Conservation (phyloP, 2,113 vertebrate genomes). For the Loxodonta africana region DNA sequence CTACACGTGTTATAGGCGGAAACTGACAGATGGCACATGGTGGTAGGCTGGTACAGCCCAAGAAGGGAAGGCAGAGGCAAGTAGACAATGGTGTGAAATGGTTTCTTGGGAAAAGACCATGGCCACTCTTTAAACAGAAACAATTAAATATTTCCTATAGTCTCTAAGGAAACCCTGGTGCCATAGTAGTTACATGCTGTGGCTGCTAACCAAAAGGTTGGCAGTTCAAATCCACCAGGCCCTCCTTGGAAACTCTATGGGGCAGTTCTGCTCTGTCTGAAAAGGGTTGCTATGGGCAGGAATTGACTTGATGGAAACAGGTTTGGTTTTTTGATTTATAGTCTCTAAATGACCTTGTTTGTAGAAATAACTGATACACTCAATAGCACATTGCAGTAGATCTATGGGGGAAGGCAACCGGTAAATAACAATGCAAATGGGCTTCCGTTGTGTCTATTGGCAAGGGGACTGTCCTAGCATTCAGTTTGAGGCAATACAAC, state of each 20-base stretch:
- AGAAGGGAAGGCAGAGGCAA: neutral
- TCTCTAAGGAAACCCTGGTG: neutral
- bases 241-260: too few species aligned
- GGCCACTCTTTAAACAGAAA: constrained; percentile 24
- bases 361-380: neutral
- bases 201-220: too few species aligned
- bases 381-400: neutral
- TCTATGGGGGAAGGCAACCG: neutral
- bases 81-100: constrained; percentile 65
- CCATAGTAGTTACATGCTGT: too few species aligned
- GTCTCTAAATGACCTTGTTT: neutral
- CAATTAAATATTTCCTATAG: neutral
- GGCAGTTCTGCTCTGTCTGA: too few species aligned
- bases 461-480: neutral
- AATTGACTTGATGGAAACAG: too few species aligned
- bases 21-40: constrained; percentile 77
- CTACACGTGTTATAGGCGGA: constrained; percentile 83
- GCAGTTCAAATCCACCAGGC: too few species aligned
- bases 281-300: too few species aligned
- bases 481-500: neutral
- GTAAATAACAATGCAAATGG: neutral
- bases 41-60: neutral
- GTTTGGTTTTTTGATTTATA: neutral
- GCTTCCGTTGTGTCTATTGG: neutral
- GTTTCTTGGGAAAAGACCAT: constrained; percentile 77